These are phyloP conservation scores for Macrosoma leucophasiata DNA, from an alignment of 2,888 invertebrate genomes.

Conservation along the genomic window DNA sequence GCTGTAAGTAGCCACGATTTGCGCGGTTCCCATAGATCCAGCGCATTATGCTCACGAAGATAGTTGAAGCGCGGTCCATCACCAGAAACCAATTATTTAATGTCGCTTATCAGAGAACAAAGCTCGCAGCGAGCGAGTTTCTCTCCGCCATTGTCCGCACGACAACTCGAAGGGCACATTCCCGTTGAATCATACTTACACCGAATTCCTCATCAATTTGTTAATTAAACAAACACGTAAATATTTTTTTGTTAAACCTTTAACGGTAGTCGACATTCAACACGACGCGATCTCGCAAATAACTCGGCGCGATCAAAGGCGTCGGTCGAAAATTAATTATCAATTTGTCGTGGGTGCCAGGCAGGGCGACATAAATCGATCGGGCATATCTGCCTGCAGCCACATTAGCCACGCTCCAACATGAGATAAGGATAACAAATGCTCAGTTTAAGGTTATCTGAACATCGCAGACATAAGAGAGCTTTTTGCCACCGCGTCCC, in stretches of 20 bases:
- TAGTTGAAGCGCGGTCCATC: no score
- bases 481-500: constrained; percentile 74
- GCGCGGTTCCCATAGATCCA: no score
- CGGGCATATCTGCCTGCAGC: constrained; percentile 64
- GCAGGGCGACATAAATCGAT: constrained; percentile 71
- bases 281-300: constrained; percentile 50
- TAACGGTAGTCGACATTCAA: constrained; percentile 48
- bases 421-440: constrained; percentile 74
- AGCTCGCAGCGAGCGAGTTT: no score
- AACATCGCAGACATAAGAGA: constrained; percentile 71
- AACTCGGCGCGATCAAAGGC: constrained; percentile 69
- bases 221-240: constrained; percentile 24
- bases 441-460: constrained; percentile 74
- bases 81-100: constrained; percentile 58
- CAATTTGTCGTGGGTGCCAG: constrained; percentile 74
- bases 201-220: constrained; percentile 19
- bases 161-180: not conserved
- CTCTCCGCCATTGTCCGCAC: no score
- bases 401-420: constrained; percentile 72
- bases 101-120: constrained; percentile 60
- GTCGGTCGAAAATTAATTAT: constrained; percentile 70
- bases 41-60: no score
- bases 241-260: constrained; percentile 32
- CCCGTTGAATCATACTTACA: constrained; percentile 2
- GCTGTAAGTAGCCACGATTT: no score